Percentiles rank a stretch among this genome's conserved stretches.
Evolutionary conservation across 2,113 vertebrate genomes (phyloP).

Genomic region (Embiotoca jacksoni): DNA sequence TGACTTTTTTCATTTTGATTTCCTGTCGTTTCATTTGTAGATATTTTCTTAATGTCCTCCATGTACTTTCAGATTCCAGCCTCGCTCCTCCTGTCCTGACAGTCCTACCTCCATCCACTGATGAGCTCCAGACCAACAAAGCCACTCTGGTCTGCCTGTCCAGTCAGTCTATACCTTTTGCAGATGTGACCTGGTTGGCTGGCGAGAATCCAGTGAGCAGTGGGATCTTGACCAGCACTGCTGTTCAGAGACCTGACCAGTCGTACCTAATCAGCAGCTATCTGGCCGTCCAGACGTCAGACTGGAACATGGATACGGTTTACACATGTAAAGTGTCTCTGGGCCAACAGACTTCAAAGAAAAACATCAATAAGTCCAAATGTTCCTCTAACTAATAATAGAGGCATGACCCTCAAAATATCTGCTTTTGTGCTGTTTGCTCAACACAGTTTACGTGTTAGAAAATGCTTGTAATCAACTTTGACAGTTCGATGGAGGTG

Average conservation of each 20-base stretch:
- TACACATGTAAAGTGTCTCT: too few relatives aligned
- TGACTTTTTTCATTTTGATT: too few relatives aligned
- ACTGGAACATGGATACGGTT: constrained; percentile 62
- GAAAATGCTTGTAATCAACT: constrained; percentile 3
- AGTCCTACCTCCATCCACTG: constrained; percentile 74
- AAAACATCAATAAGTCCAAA: constrained; percentile 54
- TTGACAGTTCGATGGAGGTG: not conserved
- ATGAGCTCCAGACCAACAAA: constrained; percentile 69
- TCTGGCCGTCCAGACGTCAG: constrained; percentile 59
- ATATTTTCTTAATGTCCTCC: not conserved
- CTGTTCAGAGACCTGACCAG: constrained; percentile 66
- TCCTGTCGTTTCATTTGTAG: too few relatives aligned
- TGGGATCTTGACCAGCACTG: constrained; percentile 71
- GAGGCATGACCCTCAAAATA: constrained; percentile 18
- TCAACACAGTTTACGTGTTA: constrained; percentile 4
- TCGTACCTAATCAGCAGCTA: constrained; percentile 77
- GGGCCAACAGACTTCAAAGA: constrained; percentile 12
- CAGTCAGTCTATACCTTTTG: constrained; percentile 59
- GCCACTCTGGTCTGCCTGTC: constrained; percentile 77
- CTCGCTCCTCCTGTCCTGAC: constrained; percentile 71
- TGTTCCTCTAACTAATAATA: constrained; percentile 16
- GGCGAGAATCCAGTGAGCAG: constrained; percentile 59
- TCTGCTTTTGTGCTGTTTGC: constrained; percentile 18
- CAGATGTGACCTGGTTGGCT: constrained; percentile 71
- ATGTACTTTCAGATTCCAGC: constrained; percentile 60